A percentile compares a stretch with the other conserved stretches of the same genome.
These are phyloP conservation scores for Cordilura impudica DNA, from an alignment of 2,888 invertebrate genomes.

Conservation along the genomic window DNA sequence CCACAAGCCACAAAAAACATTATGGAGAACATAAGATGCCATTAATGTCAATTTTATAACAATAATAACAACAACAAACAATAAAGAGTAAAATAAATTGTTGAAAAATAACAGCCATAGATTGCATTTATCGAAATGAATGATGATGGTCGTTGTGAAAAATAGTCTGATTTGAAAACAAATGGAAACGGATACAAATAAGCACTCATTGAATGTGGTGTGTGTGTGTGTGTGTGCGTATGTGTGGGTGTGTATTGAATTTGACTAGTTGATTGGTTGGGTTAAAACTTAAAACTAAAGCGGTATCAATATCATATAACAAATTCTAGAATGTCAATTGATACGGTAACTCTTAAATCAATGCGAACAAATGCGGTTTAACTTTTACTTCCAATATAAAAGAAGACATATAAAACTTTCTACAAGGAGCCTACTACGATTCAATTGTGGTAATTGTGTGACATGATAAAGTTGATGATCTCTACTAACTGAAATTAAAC, in stretches of 20 bases:
- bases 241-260: too few relatives aligned
- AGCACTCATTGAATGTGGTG: neutral
- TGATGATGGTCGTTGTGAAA: neutral
- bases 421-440: neutral
- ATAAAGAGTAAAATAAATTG: neutral
- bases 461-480: constrained; percentile 42
- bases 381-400: constrained; percentile 37
- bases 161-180: neutral
- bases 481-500: constrained; percentile 20
- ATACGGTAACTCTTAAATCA: constrained; percentile 22
- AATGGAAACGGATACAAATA: constrained; percentile 10
- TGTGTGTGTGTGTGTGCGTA: neutral
- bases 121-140: neutral
- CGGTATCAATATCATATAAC: constrained; percentile 20
- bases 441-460: constrained; percentile 29
- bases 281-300: neutral
- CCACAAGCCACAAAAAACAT: constrained; percentile 21
- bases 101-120: neutral
- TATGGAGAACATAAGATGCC: constrained; percentile 24
- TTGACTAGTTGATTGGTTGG: neutral
- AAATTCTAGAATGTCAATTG: constrained; percentile 38
- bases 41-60: constrained; percentile 4
- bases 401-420: neutral
- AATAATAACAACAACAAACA: neutral
- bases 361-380: constrained; percentile 41